Conservation (phyloP, 2,888 invertebrate species). For the Heterodera filipjevi region DNA sequence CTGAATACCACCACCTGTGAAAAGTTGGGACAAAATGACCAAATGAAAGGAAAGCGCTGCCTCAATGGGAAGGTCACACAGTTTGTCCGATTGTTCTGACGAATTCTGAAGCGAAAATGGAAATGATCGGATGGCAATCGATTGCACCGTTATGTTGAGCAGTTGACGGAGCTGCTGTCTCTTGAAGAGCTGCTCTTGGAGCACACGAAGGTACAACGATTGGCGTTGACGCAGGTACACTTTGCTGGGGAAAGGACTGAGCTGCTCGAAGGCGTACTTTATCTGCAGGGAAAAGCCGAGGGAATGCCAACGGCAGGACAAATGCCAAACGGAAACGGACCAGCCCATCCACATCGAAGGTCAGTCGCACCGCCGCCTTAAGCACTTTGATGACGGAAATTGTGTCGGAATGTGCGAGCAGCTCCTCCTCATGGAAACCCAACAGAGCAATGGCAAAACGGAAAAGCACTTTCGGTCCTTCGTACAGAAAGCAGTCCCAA, state of each 20-base stretch:
- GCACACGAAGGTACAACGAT: slow-evolving; percentile 66
- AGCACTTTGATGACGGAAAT: slow-evolving; percentile 70
- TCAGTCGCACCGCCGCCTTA: slow-evolving; percentile 68
- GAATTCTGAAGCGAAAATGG: slow-evolving; percentile 1
- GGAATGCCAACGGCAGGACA: not conserved
- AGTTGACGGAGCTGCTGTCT: slow-evolving; percentile 63
- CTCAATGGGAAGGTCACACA: slow-evolving; percentile 49
- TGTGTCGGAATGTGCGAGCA: slow-evolving; percentile 68
- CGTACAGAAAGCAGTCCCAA: slow-evolving; percentile 71
- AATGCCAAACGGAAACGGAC: slow-evolving; percentile 45
- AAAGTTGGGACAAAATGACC: not conserved
- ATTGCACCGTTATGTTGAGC: slow-evolving; percentile 35
- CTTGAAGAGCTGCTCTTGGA: slow-evolving; percentile 67
- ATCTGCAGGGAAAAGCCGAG: slow-evolving; percentile 31
- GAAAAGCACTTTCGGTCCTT: slow-evolving; percentile 70
- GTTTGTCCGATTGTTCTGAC: slow-evolving; percentile 38
- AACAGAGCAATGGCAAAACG: slow-evolving; percentile 69
- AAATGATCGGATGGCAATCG: not conserved
- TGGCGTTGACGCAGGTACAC: slow-evolving; percentile 68
- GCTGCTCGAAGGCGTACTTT: slow-evolving; percentile 68
- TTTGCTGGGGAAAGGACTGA: slow-evolving; percentile 68
- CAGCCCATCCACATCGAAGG: slow-evolving; percentile 69
- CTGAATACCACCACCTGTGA: slow-evolving; percentile 39
- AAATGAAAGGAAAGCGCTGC: not conserved
- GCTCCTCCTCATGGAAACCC: slow-evolving; percentile 67